Evolutionary conservation across 53 echinoderm and acorn worm genomes (phyloP), one percentile per base, ranked within the genome.

Genomic region (Henricia sp.): DNA sequence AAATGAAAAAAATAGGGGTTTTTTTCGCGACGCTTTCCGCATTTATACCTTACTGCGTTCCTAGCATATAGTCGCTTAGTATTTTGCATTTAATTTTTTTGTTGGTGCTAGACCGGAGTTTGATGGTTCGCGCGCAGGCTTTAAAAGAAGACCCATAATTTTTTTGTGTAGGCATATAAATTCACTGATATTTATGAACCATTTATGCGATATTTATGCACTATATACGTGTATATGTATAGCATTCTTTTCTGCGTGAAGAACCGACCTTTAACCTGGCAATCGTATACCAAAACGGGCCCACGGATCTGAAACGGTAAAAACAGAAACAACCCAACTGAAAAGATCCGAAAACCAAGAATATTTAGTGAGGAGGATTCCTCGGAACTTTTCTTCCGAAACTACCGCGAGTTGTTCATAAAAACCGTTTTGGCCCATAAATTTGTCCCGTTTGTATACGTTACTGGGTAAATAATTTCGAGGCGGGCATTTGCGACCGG

Each of bases 381-480:
- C 33, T 9, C 57, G 13, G 13, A 44, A 44, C 44, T 36, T 21
- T 34, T 36, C 35, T 19, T 29, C 0, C 71, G 17, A 10, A 19
- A 32, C 71, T 6, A 30, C 68, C 13, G 29, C 25, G 29, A 3
- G 58, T 26, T 0, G 16, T 50, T 50, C 50, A 71, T 71, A 33
- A 60, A 60, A 60, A 14, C 30, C 62, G 52, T 32, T 73, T 64
- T 52, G 29, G 76, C 56, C 64, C 80, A 48, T 80, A 80, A 80
- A 80, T 80, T 80, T 26, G 13, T 63, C 63, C 64, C 20, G 2
- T 68, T 63, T 80, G 80, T 80, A 64, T 80, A 80, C 46, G 33
- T 80, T 35, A 24, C 30, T 57, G 80, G 64, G 50, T 80, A 80
- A 80, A 80, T 80, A 80, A 80, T 39, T 80, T 26, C 50, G 64